Evolutionary conservation across 1,140 invertebrate species (phyloP), one percentile per base, ranked within the genome.

Genomic region (Drosophila sp.): DNA sequence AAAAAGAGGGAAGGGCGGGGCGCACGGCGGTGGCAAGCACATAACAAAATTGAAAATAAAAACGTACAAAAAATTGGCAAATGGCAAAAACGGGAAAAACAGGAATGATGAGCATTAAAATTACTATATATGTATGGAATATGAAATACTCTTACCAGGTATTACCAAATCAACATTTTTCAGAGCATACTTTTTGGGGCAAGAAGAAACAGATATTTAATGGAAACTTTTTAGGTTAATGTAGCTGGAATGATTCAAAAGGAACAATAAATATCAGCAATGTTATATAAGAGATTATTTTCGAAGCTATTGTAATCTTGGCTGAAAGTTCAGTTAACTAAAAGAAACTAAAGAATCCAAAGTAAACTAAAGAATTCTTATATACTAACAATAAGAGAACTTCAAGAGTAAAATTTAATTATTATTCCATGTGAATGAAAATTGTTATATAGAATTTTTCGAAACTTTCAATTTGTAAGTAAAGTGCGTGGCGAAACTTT

Each of bases 1-100:
- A 50, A 50, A 50, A 50, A 70, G 50, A 25, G 56, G 74, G 27
- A 64, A 57, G 66, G 65, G 50, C 33, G 61, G 50, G 17, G 56
- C 72, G 27, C 67, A 57, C 71, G 65, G 50, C 33, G 61, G 57
- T 38, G 32, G 54, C 32, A 29, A 41, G 72, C 69, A 84, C 60
- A 84, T 80, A 83, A 79, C 76, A 79, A 84, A 83, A 84, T 79
- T 84, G 80, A 83, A 84, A 79, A 77, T 76, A 79, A 79, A 83
- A 83, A 72, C 62, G 54, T 61, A 66, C 33, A 79, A 72, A 79
- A 67, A 77, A 77, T 76, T 68, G 57, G 23, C 67, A 69, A 79
- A 72, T 50, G 67, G 50, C 66, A 33, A 78, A 66, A 32, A 57
- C 54, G 30, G 67, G 68, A 27, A 73, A 57, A 79, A 72, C 35